Percentiles rank a stretch among this genome's conserved stretches.
Evolutionary conservation across 2,113 vertebrate species (phyloP).

Genomic region (Ceyx margarethae): DNA sequence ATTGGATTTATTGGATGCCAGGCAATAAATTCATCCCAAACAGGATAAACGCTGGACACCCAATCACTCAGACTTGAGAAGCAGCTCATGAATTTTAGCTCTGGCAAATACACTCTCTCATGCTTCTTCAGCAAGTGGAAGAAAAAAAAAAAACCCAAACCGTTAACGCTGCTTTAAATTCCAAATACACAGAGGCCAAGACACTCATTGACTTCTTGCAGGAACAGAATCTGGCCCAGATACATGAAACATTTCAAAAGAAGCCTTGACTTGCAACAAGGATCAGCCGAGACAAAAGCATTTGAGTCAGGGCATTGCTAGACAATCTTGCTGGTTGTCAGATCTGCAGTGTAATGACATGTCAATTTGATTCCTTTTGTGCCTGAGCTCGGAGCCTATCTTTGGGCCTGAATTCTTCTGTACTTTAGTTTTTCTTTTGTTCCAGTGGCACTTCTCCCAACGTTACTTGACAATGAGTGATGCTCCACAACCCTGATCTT

Average conservation of each 20-base stretch:
- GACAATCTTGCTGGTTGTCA: conserved; percentile 80
- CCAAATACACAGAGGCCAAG: neutral
- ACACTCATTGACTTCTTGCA: neutral
- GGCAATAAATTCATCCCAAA: neutral
- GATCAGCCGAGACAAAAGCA: conserved; percentile 52
- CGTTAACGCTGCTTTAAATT: conserved; percentile 12
- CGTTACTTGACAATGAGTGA: conserved; percentile 94
- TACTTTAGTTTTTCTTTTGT: conserved; percentile 93
- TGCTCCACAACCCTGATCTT: conserved; percentile 90
- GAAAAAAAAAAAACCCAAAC: too few species aligned
- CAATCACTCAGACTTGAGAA: neutral
- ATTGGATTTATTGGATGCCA: neutral
- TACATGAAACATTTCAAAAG: conserved; percentile 42
- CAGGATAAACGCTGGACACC: neutral
- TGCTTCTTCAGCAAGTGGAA: neutral
- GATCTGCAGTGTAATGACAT: conserved; percentile 86
- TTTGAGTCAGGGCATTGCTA: conserved; percentile 68
- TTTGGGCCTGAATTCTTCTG: conserved; percentile 80
- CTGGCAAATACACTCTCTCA: neutral
- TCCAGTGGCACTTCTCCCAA: conserved; percentile 85
- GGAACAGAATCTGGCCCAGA: conserved; percentile 50
- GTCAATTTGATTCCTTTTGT: conserved; percentile 89
- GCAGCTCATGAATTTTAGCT: neutral
- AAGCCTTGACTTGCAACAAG: conserved; percentile 74
- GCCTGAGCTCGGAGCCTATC: conserved; percentile 76